Evolutionary conservation across 1,140 invertebrate genomes (phyloP).

Genomic region (Berghia stephanieae): DNA sequence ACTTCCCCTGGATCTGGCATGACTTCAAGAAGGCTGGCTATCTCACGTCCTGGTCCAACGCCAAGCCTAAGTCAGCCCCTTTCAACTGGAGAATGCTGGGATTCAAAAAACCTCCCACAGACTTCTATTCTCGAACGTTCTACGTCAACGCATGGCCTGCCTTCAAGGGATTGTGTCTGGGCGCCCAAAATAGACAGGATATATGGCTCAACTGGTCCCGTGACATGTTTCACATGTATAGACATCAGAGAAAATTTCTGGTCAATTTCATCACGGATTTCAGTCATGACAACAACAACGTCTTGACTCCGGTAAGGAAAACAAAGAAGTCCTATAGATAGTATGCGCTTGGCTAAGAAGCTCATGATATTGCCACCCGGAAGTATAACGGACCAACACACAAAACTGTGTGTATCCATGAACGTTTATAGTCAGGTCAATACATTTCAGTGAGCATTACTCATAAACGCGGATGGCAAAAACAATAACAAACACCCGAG

Average conservation of each 20-base stretch:
- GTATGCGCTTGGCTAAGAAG: too few species aligned
- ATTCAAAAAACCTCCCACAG: constrained; percentile 83
- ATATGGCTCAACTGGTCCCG: constrained; percentile 76
- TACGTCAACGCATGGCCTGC: too few species aligned
- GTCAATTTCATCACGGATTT: constrained; percentile 85
- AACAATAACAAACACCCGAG: too few species aligned
- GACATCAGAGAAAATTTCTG: constrained; percentile 78
- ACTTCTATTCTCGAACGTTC: constrained; percentile 89
- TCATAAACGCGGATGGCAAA: too few species aligned
- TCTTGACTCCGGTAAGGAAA: constrained; percentile 77
- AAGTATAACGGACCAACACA: too few species aligned
- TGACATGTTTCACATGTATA: constrained; percentile 73
- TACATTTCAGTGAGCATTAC: too few species aligned
- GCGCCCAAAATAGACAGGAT: too few species aligned
- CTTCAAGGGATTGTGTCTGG: too few species aligned
- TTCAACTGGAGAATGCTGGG: constrained; percentile 92
- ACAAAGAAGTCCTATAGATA: too few species aligned
- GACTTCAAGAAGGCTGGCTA: constrained; percentile 71
- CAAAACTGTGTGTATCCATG: too few species aligned
- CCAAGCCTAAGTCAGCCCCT: constrained; percentile 82
- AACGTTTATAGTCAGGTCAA: too few species aligned
- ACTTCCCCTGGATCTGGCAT: constrained; percentile 76
- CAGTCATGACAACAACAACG: constrained; percentile 82
- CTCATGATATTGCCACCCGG: too few species aligned
- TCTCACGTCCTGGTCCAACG: constrained; percentile 85